These are phyloP conservation scores for Melipona beecheii DNA, from an alignment of 2,888 invertebrate species.

Conservation along the genomic window DNA sequence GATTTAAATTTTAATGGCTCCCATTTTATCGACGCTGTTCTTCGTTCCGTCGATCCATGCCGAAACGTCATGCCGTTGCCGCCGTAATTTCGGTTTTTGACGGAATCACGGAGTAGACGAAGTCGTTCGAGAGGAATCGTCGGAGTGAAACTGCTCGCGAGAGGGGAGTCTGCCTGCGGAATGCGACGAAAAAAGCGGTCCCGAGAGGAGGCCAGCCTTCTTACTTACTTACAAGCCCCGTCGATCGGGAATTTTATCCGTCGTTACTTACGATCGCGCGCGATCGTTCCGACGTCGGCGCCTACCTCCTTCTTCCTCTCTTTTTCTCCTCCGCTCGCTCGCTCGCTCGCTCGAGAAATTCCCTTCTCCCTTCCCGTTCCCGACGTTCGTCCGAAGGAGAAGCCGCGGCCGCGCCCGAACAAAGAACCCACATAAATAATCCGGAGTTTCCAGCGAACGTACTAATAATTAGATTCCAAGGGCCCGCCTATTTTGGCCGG, in stretches of 20 bases:
- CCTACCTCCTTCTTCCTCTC: conserved; percentile 14
- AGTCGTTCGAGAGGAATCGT: neutral
- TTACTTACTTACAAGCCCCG: conserved; percentile 13
- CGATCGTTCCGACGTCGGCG: conserved; percentile 46
- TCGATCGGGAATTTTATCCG: conserved; percentile 55
- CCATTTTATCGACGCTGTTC: conserved; percentile 66
- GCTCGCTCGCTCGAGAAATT: conserved; percentile 6
- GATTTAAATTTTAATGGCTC: conserved; percentile 77
- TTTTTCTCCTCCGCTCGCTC: conserved; percentile 36
- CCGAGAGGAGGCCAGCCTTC: conserved; percentile 1
- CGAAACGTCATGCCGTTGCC: conserved; percentile 6
- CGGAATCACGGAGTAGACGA: conserved; percentile 1
- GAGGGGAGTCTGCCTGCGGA: neutral
- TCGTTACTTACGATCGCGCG: conserved; percentile 53
- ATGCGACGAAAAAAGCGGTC: conserved; percentile 32
- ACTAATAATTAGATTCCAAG: conserved; percentile 79
- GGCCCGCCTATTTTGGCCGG: conserved; percentile 75
- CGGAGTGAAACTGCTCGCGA: neutral
- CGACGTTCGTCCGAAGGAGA: conserved; percentile 26
- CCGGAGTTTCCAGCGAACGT: conserved; percentile 70
- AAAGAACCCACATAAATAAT: conserved; percentile 78
- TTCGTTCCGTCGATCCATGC: neutral
- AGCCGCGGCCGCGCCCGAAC: conserved; percentile 62
- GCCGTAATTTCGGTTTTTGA: conserved; percentile 17
- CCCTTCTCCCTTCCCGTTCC: neutral